phyloP scores from a whole-genome alignment of 1,140 invertebrate genomes.

The Drosophila baimaii region DNA sequence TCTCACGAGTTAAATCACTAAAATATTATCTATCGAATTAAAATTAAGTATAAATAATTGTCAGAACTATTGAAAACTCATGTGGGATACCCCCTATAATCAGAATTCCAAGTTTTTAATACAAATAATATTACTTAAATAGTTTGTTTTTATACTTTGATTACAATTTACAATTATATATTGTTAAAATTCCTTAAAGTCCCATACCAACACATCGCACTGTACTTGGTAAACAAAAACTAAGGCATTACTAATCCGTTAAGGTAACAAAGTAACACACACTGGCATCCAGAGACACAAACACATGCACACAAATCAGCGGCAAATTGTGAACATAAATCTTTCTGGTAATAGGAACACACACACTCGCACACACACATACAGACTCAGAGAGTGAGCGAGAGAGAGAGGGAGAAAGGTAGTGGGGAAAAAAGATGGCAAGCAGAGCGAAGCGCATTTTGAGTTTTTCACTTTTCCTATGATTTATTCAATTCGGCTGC shows the following conservation, averaged over 20 bases:
- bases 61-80: too few relatives aligned
- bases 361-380: conserved; percentile 23
- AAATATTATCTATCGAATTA: too few relatives aligned
- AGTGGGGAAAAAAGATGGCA: conserved; percentile 21
- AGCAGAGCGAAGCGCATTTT: conserved; percentile 34
- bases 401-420: neutral
- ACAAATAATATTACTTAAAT: too few relatives aligned
- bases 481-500: conserved; percentile 55
- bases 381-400: neutral
- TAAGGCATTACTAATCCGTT: conserved; percentile 58
- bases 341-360: conserved; percentile 63
- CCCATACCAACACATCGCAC: conserved; percentile 4
- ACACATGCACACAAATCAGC: conserved; percentile 36
- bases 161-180: neutral
- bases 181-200: neutral
- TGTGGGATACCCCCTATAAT: too few relatives aligned
- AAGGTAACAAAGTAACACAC: conserved; percentile 50
- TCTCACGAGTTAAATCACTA: too few relatives aligned
- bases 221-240: conserved; percentile 32
- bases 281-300: conserved; percentile 10
- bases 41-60: too few relatives aligned
- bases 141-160: neutral
- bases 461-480: conserved; percentile 53
- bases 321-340: conserved; percentile 73
- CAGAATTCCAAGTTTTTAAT: too few relatives aligned